Evolutionary conservation across 1,140 invertebrate species (phyloP).

Genomic region (Epicauta chinensis): DNA sequence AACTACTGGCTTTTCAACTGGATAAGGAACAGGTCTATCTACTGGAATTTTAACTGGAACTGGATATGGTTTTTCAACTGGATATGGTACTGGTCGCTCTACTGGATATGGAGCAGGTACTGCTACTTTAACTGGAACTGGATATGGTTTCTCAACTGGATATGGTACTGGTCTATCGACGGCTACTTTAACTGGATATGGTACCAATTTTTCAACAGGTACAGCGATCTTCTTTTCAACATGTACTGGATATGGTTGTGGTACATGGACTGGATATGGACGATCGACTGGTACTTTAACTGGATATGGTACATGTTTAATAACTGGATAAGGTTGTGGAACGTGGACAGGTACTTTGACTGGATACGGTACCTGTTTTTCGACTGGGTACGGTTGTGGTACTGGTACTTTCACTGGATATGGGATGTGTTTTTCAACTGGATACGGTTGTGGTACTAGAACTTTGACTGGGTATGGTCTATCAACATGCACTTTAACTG

Average conservation of each 20-base stretch:
- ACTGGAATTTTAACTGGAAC: slow-evolving; percentile 54
- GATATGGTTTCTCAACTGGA: slow-evolving; percentile 53
- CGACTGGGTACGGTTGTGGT: slow-evolving; percentile 66
- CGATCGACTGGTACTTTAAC: slow-evolving; percentile 56
- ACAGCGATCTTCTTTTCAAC: slow-evolving; percentile 55
- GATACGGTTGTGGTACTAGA: slow-evolving; percentile 52
- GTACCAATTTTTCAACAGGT: slow-evolving; percentile 59
- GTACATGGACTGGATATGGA: slow-evolving; percentile 56
- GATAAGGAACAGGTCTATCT: slow-evolving; percentile 50
- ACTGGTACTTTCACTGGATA: slow-evolving; percentile 63
- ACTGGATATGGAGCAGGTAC: slow-evolving; percentile 62
- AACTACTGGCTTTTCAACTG: slow-evolving; percentile 45
- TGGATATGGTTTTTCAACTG: slow-evolving; percentile 51
- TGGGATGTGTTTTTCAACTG: slow-evolving; percentile 58
- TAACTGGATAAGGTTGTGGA: slow-evolving; percentile 55
- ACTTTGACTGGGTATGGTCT: slow-evolving; percentile 60
- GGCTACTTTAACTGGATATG: slow-evolving; percentile 62
- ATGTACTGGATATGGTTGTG: slow-evolving; percentile 53
- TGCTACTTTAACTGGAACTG: slow-evolving; percentile 55
- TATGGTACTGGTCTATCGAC: slow-evolving; percentile 61
- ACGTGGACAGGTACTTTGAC: slow-evolving; percentile 60
- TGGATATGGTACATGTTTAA: slow-evolving; percentile 58
- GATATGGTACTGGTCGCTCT: slow-evolving; percentile 50
- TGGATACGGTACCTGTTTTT: slow-evolving; percentile 55
- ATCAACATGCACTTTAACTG: slow-evolving; percentile 60